Evolutionary conservation across 2,888 invertebrate species (phyloP), one percentile per base, ranked within the genome.

Genomic region (Sesamia inferens): DNA sequence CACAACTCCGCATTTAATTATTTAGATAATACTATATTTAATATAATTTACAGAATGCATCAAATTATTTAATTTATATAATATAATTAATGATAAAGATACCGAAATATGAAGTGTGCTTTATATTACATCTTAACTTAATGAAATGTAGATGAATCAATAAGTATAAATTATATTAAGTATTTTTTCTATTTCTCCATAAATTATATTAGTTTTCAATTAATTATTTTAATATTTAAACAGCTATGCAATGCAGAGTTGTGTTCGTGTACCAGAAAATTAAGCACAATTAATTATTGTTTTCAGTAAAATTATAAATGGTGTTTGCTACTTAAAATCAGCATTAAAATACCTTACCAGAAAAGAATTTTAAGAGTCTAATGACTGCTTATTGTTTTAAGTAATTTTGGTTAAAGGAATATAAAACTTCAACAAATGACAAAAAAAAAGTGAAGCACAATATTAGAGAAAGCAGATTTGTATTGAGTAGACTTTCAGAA

Each of bases 331-430:
- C 67, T 51, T 70, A 70, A 31, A 75, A 81, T 65, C 51, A 81
- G 75, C 57, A 59, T 57, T 47, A 47, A 57, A 47, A 70, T 81
- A 81, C 81, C 81, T 81, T 84, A 81, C 81, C 85, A 81, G 82
- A 71, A 62, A 3, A 4, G 4, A 24, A 10, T 22, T 54, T 44
- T 8, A 13, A 1, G 48, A 0, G 14, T 8, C 22, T 31, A 11
- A 51, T n/a, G 6, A n/a, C 10, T 4, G 10, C 10, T 11, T 5
- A n/a, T 22, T 39, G 10, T 65, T 39, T 16, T 47, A 14, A 11
- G 14, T 31, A 16, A 4, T 31, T 47, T 62, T 13, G 42, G 11
- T 31, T n/a, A 14, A n/a, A 31, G 14, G 14, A 57, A 14, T 31
- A 10, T 58, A 19, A 0, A 58, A 31, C 10, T 31, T 16, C 10